Percentiles rank a stretch among this genome's conserved stretches.
These are phyloP conservation scores for Lagorchestes hirsutus DNA, from an alignment of 2,797 vertebrate species.

Conservation along the genomic window DNA sequence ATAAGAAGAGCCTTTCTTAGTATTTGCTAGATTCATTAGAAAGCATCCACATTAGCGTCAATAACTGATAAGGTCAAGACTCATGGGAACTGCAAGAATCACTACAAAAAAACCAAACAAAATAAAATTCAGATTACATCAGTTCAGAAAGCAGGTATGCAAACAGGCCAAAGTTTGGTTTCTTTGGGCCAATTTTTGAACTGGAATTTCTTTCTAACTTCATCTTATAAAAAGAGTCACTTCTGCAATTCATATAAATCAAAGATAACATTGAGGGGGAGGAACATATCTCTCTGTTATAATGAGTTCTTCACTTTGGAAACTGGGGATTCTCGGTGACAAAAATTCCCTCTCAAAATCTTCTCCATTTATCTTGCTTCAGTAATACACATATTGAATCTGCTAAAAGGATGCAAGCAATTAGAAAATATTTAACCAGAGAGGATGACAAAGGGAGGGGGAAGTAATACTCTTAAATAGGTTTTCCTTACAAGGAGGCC, in stretches of 20 bases:
- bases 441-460: background rate
- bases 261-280: background rate
- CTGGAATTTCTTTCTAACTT: slow-evolving; percentile 13
- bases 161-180: background rate
- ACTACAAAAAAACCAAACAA: background rate
- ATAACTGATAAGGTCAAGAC: slow-evolving; percentile 1
- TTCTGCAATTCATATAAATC: background rate
- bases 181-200: background rate
- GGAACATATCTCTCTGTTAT: background rate
- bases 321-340: background rate
- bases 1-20: slow-evolving; percentile 5
- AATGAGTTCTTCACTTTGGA: slow-evolving; percentile 1
- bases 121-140: slow-evolving; percentile 6
- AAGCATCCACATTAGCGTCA: background rate
- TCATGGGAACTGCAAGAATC: slow-evolving; percentile 26
- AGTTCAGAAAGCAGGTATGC: background rate
- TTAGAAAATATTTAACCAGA: slow-evolving; percentile 30
- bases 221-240: slow-evolving; percentile 21
- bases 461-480: slow-evolving; percentile 6
- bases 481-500: slow-evolving; percentile 28
- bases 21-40: background rate
- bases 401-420: background rate
- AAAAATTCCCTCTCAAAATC: background rate
- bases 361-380: background rate
- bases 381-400: background rate